Base-by-base conservation (phyloP, 2,888 invertebrate species). In the Agonopterix heracliana region DNA sequence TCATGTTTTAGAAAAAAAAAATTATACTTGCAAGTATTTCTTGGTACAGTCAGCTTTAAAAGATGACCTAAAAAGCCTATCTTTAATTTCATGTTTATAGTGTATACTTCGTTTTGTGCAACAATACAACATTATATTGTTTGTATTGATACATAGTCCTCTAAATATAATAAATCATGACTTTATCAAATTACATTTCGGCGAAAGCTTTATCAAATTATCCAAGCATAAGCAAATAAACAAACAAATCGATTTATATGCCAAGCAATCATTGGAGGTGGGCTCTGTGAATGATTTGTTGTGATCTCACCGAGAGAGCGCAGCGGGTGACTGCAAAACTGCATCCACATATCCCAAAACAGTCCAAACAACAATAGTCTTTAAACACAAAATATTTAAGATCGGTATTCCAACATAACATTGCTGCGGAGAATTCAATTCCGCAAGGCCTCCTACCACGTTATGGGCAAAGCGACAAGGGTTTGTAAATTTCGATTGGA, bases 211-310 rank as follows among this genome's bases (percentile, higher is more conserved):
- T 26, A 26, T 26, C 26, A 26, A 26, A 26, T 26, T 26, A 26
- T 26, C 26, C 26, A 26, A 26, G 26, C 26, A 26, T 26, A 26
- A 26, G 38, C 67, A 65, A 61, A 69, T 71, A 67, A 74, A 74
- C 71, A 73, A 71, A 71, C 74, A 75, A 78, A 76, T 72, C 79
- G 77, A 78, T 79, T 78, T 77, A 79, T 79, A 78, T 76, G 74
- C 81, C 77, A 79, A 75, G 75, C 78, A 77, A 79, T 83, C 83
- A 85, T 85, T 69, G 77, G 78, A 87, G 87, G 86, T 84, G 81
- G 86, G 76, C 68, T 74, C 79, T 72, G 76, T 73, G 73, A 81
- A 84, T 87, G 84, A 87, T 87, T 87, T 87, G 87, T 87, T 85
- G 84, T 86, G 85, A 86, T 86, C 81, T 75, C 80, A 76, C 73